Conservation (phyloP, 2,113 vertebrate species). For the Cyprinodon brontotheroides region DNA sequence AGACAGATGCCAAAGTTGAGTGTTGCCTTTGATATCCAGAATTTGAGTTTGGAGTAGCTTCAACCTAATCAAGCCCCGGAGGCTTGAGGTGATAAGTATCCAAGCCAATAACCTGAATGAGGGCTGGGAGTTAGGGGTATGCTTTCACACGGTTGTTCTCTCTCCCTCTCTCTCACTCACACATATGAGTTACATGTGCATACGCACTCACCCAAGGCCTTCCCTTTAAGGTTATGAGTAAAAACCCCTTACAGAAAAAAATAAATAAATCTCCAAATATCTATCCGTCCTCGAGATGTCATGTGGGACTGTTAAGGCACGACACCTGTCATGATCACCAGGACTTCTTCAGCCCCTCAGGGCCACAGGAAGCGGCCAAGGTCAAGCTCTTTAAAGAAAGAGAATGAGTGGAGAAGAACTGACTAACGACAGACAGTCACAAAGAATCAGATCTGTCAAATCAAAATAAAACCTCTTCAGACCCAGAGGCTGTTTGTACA, state of each 20-base stretch:
- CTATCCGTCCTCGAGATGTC: slow-evolving; percentile 66
- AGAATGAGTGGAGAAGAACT: slow-evolving; percentile 52
- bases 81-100: slow-evolving; percentile 72
- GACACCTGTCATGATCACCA: slow-evolving; percentile 73
- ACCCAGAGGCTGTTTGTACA: slow-evolving; percentile 33
- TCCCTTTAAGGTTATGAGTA: slow-evolving; percentile 68
- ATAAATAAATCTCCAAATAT: slow-evolving; percentile 49
- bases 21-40: slow-evolving; percentile 69
- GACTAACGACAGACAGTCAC: slow-evolving; percentile 60
- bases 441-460: slow-evolving; percentile 61
- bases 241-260: slow-evolving; percentile 33
- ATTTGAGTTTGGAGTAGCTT: slow-evolving; percentile 70
- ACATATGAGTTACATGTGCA: not conserved
- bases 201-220: slow-evolving; percentile 13
- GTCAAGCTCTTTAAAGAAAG: slow-evolving; percentile 71
- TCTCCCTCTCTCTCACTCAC: slow-evolving; percentile 6
- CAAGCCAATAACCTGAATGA: slow-evolving; percentile 70
- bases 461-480: slow-evolving; percentile 43
- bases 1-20: slow-evolving; percentile 68
- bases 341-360: slow-evolving; percentile 58
- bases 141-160: slow-evolving; percentile 10
- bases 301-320: slow-evolving; percentile 62
- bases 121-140: slow-evolving; percentile 44
- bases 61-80: slow-evolving; percentile 70
- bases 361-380: slow-evolving; percentile 65